Base-by-base conservation (phyloP, 2,888 invertebrate genomes). In the Nycteola revayana region DNA sequence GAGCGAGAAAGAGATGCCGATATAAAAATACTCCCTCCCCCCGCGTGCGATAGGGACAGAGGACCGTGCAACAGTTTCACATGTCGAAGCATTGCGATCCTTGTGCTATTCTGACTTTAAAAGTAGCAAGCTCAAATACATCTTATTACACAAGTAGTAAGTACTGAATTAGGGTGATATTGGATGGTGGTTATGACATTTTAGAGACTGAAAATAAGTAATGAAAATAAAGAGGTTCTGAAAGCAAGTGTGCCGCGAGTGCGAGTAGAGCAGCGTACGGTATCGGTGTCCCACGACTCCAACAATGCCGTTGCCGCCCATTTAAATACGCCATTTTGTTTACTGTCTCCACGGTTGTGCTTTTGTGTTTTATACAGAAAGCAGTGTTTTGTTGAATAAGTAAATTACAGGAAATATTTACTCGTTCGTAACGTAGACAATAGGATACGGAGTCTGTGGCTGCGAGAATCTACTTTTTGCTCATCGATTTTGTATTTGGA, bases 291-390 rank as follows among this genome's bases (percentile, higher is more conserved):
- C 71, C 71, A 67, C 60, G 61, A 54, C 64, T 66, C 60, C 70
- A 67, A 82, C 81, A 81, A 84, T 82, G 79, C 80, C 77, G 85
- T 83, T 73, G 74, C 80, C 87, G 87, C 87, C 87, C 88, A 85
- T 87, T 88, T 87, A 87, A 88, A 86, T 86, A 83, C 88, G 88
- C 88, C 88, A 88, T 88, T 85, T 88, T 88, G 87, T 87, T 76
- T 76, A 83, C 78, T 77, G 81, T 84, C 85, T 84, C 81, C 76
- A 74, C 75, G 66, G 60, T 66, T 61, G 62, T 62, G 73, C 77
- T 75, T 67, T 83, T 79, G 75, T 75, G 64, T 83, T 76, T 77
- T 70, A 67, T 72, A 74, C 75, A 76, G 75, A 75, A 83, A 82
- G 82, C 80, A 73, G 67, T 82, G 81, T 83, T 84, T 78, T 80